phyloP scores from a whole-genome alignment of 2,113 vertebrate genomes.

The Marmota monax region DNA sequence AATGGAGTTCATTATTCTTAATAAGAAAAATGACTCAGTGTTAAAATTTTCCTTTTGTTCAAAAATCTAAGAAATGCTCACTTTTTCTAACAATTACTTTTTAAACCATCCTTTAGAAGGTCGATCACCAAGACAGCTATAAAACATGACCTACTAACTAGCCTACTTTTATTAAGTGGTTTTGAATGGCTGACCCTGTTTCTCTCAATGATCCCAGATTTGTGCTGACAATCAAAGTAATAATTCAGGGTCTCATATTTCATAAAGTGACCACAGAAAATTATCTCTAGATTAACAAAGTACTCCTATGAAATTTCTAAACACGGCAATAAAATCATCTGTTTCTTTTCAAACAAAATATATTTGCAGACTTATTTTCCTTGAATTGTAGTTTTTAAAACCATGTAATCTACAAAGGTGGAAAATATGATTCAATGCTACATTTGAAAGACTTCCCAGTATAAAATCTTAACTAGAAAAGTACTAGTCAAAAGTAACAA shows the following conservation, averaged over 20 bases:
- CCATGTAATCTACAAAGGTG: background rate
- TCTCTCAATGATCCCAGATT: slow-evolving; percentile 59
- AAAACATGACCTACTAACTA: slow-evolving; percentile 53
- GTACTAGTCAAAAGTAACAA: background rate
- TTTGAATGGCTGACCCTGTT: slow-evolving; percentile 64
- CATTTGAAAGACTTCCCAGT: background rate
- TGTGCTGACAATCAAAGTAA: background rate
- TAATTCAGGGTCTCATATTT: slow-evolving; percentile 44
- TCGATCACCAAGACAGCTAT: slow-evolving; percentile 2
- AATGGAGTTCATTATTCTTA: background rate
- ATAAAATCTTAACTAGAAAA: background rate
- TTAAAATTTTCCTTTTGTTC: slow-evolving; percentile 48
- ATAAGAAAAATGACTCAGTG: slow-evolving; percentile 18
- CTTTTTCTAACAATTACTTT: slow-evolving; percentile 35
- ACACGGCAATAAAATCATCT: background rate
- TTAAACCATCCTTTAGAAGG: slow-evolving; percentile 38
- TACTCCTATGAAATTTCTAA: slow-evolving; percentile 9
- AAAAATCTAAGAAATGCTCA: slow-evolving; percentile 43
- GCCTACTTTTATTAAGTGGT: slow-evolving; percentile 50
- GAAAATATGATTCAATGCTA: background rate
- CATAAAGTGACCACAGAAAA: slow-evolving; percentile 15
- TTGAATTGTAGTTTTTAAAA: slow-evolving; percentile 34
- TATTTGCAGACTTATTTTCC: slow-evolving; percentile 13
- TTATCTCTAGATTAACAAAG: slow-evolving; percentile 33
- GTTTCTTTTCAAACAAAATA: background rate